Conservation (phyloP, 2,888 invertebrate genomes). For the Lepidocyrtoides sp. region DNA sequence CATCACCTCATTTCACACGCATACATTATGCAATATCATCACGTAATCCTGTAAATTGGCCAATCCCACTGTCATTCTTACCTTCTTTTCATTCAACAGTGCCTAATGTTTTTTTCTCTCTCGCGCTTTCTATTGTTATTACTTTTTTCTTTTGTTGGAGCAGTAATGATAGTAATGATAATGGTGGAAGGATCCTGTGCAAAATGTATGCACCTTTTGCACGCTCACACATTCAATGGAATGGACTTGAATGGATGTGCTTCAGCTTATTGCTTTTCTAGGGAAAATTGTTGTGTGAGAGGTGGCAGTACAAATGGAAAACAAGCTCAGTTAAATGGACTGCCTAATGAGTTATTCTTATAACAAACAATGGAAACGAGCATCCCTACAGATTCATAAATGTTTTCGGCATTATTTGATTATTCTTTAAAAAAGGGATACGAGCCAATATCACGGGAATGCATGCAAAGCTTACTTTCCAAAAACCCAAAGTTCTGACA, state of each 20-base stretch:
- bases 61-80: constrained; percentile 54
- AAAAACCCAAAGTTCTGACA: no score
- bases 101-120: background rate
- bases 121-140: background rate
- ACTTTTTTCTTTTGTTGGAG: background rate
- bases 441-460: background rate
- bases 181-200: background rate
- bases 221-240: no score
- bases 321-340: constrained; percentile 2
- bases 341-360: constrained; percentile 20
- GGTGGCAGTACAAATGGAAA: background rate
- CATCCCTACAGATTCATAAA: background rate
- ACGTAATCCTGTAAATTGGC: constrained; percentile 72
- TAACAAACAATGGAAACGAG: constrained; percentile 1
- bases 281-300: background rate
- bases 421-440: background rate
- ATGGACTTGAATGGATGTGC: no score
- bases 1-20: constrained; percentile 63
- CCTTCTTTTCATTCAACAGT: background rate
- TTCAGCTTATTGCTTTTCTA: background rate
- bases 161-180: background rate
- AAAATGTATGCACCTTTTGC: background rate
- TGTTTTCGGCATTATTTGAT: background rate
- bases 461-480: no score
- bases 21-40: constrained; percentile 69